Evolutionary conservation across 2,797 vertebrate genomes (phyloP).

Genomic region (Microctenopoma stevenorrisi): DNA sequence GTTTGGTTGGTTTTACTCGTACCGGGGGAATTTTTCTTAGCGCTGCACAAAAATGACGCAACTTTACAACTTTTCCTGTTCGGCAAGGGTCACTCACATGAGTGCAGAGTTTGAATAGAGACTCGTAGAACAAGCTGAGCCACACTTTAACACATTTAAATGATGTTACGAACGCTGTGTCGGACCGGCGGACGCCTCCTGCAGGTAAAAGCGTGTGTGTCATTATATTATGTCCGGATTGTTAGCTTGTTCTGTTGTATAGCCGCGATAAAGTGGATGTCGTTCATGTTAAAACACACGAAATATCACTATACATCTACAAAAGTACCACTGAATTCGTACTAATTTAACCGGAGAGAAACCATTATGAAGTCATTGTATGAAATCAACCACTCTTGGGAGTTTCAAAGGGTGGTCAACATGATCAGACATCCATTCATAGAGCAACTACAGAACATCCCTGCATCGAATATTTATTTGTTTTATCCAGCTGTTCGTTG

Average conservation of each 20-base stretch:
- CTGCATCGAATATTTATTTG: no score
- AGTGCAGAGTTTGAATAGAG: slow-evolving; percentile 1
- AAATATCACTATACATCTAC: no score
- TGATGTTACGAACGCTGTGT: slow-evolving; percentile 78
- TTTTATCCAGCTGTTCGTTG: no score
- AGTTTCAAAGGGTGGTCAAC: no score
- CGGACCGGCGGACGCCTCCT: slow-evolving; percentile 74
- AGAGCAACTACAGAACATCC: no score
- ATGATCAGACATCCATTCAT: no score
- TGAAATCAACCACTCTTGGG: no score
- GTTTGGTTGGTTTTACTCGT: not conserved
- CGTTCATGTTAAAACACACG: slow-evolving; percentile 20
- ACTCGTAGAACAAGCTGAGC: not conserved
- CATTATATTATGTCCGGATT: not conserved
- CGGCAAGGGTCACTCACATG: slow-evolving; percentile 61
- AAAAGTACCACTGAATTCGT: no score
- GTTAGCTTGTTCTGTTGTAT: not conserved
- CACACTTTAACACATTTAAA: accelerated
- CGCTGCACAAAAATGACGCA: slow-evolving; percentile 61
- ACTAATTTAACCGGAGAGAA: no score
- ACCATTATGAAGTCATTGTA: no score
- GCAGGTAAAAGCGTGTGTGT: slow-evolving; percentile 56
- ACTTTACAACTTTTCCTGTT: slow-evolving; percentile 53
- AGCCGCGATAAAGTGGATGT: not conserved
- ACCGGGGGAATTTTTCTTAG: slow-evolving; percentile 14